A percentile compares a stretch with the other conserved stretches of the same genome.
These are phyloP conservation scores for Calypte anna DNA, from an alignment of 2,113 vertebrate genomes.

Conservation along the genomic window DNA sequence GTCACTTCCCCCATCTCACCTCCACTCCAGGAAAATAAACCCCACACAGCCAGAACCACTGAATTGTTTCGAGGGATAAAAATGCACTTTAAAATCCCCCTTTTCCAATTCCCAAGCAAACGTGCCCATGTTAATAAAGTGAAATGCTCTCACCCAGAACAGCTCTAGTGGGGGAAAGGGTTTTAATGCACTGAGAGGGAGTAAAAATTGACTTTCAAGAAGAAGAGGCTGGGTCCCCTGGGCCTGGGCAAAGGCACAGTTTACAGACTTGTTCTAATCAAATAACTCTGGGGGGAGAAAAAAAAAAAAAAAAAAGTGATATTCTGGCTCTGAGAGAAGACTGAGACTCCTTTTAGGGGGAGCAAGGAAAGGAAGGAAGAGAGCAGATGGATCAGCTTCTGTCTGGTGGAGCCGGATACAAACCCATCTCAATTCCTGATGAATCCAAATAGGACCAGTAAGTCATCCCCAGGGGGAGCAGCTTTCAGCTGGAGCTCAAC, in stretches of 20 bases:
- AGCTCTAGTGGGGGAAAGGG: background rate
- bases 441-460: background rate
- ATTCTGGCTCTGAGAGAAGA: background rate
- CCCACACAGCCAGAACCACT: background rate
- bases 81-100: background rate
- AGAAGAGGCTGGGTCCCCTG: background rate
- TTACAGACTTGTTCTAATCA: conserved; percentile 27
- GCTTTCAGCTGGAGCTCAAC: background rate
- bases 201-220: conserved; percentile 9
- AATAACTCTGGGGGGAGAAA: background rate
- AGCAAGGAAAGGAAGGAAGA: background rate
- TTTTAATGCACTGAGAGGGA: background rate
- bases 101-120: background rate
- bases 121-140: background rate
- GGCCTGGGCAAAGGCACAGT: background rate
- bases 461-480: background rate
- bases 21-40: background rate
- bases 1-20: background rate
- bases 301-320: background rate
- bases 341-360: background rate
- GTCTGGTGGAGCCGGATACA: background rate
- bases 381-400: background rate
- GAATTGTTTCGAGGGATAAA: background rate
- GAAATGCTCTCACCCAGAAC: background rate
- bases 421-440: background rate